Percentiles rank a stretch among this genome's conserved stretches.
phyloP scores from a whole-genome alignment of 2,797 vertebrate genomes.

The Paratrypauchen microcephalus region DNA sequence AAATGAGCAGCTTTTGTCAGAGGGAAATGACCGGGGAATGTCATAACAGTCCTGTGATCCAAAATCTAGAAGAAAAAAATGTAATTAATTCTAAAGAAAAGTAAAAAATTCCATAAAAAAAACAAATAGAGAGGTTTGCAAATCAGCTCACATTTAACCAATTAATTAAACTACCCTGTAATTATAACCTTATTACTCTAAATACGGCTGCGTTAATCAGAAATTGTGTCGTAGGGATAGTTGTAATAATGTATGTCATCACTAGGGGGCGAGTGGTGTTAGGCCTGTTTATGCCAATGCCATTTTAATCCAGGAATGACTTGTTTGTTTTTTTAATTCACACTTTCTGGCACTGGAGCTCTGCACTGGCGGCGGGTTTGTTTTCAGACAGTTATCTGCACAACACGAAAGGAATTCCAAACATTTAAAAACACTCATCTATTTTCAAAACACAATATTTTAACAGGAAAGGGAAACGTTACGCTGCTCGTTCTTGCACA shows the following conservation, averaged over 20 bases:
- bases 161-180: not conserved
- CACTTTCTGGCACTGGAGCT: slow-evolving; percentile 1
- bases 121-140: not conserved
- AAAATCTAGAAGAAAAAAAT: slow-evolving; percentile 82
- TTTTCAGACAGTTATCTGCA: not conserved
- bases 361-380: not conserved
- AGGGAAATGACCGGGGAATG: slow-evolving; percentile 92
- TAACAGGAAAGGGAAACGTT: not conserved
- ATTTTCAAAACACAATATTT: not conserved
- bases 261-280: slow-evolving; percentile 58
- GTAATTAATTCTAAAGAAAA: not conserved
- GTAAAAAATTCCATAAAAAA: not conserved
- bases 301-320: not conserved
- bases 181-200: not conserved
- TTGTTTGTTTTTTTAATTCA: slow-evolving; percentile 16
- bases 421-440: not conserved
- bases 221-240: not conserved
- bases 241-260: slow-evolving; percentile 44
- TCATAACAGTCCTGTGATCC: slow-evolving; percentile 98
- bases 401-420: slow-evolving; percentile 1
- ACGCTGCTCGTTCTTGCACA: no score
- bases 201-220: not conserved
- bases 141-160: not conserved
- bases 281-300: not conserved
- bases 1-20: slow-evolving; percentile 91